These are phyloP conservation scores for Lochmaea crataegi DNA, from an alignment of 2,888 invertebrate genomes.

Conservation along the genomic window DNA sequence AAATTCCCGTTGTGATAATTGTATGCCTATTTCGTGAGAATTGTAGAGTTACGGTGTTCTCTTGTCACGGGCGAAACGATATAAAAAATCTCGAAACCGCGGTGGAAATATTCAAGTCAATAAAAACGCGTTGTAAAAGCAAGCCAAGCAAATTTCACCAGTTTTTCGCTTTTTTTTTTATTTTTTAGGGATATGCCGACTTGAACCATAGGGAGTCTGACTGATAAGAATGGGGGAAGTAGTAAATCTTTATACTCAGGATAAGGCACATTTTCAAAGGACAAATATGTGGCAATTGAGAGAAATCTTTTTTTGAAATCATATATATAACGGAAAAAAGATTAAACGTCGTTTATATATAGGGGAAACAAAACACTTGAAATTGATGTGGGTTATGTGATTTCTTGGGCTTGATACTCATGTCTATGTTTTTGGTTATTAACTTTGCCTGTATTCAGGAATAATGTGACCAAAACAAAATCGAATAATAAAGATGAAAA, in stretches of 20 bases:
- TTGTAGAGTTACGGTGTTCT: background rate
- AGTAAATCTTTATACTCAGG: conserved; percentile 38
- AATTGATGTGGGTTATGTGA: background rate
- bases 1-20: background rate
- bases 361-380: background rate
- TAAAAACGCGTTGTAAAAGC: conserved; percentile 36
- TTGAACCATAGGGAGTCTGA: conserved; percentile 34
- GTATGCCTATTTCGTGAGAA: background rate
- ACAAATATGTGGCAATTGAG: conserved; percentile 42
- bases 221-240: conserved; percentile 38
- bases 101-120: conserved; percentile 34
- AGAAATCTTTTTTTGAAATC: conserved; percentile 27
- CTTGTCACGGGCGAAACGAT: conserved; percentile 6
- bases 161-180: conserved; percentile 33
- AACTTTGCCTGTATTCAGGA: too few relatives aligned
- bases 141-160: conserved; percentile 39
- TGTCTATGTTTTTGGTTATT: too few relatives aligned
- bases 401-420: background rate
- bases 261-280: conserved; percentile 36
- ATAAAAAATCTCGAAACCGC: conserved; percentile 24
- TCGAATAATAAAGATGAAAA: too few relatives aligned
- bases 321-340: conserved; percentile 15
- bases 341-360: background rate
- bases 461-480: too few relatives aligned
- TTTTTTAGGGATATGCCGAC: conserved; percentile 24